Evolutionary conservation across 2,797 vertebrate species (phyloP).

Genomic region (Acrossocheilus fasciatus): DNA sequence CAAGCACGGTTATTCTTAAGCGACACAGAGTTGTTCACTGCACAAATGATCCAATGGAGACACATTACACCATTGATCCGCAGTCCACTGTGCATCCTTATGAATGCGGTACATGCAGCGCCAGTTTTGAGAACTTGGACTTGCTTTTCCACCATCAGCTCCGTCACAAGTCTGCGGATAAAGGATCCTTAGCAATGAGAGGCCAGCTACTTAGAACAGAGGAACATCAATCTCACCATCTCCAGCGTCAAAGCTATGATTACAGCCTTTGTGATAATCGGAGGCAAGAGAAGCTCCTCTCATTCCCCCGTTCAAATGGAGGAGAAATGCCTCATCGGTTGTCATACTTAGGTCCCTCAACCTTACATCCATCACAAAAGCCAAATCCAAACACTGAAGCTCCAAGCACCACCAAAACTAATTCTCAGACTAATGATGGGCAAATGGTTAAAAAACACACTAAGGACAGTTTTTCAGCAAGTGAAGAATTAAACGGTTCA

Average conservation of each 20-base stretch:
- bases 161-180: slow-evolving; percentile 70
- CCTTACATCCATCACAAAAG: slow-evolving; percentile 4
- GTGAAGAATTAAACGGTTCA: background rate
- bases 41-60: slow-evolving; percentile 36
- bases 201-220: slow-evolving; percentile 21
- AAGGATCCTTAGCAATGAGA: slow-evolving; percentile 47
- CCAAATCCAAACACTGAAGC: background rate
- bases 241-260: background rate
- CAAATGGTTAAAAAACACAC: slow-evolving; percentile 19
- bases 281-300: background rate
- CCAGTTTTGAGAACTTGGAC: slow-evolving; percentile 77
- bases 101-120: slow-evolving; percentile 77
- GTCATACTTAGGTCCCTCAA: background rate
- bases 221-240: slow-evolving; percentile 1
- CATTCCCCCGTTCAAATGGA: slow-evolving; percentile 10
- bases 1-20: slow-evolving; percentile 54
- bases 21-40: slow-evolving; percentile 60
- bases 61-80: slow-evolving; percentile 29
- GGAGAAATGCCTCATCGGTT: slow-evolving; percentile 9
- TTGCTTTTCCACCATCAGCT: slow-evolving; percentile 79
- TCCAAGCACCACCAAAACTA: background rate
- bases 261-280: background rate
- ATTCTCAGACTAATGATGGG: background rate
- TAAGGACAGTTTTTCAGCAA: background rate
- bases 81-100: slow-evolving; percentile 71